Evolutionary conservation across 2,888 invertebrate species (phyloP), one percentile per base, ranked within the genome.

Genomic region (Pelosia muscerda): DNA sequence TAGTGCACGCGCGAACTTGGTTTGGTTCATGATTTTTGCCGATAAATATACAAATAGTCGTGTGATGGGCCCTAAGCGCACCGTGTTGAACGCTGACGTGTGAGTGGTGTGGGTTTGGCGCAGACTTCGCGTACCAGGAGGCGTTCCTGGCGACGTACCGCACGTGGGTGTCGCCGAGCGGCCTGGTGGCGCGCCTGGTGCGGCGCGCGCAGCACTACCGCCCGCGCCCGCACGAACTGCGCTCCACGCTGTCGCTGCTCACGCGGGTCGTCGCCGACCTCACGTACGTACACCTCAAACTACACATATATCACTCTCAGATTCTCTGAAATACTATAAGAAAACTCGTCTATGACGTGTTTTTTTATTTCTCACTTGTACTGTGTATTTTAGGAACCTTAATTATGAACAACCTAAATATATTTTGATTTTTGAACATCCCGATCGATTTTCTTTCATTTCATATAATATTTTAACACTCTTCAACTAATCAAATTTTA

Each of bases 101-200:
- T 56, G 31, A 42, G 56, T 23, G 54, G 62, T 22, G 42, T 53
- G 54, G 25, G 53, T 66, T 84, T 63, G 59, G 55, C 60, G 71
- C 95, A 98, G 98, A 98, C 92, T 97, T 98, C 93, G 96, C 98
- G 91, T 99, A 98, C 94, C 98, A 98, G 95, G 99, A 99, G 95
- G 99, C 99, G 76, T 99, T 99, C 95, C 96, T 99, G 81, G 98
- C 99, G 66, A 99, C 99, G 72, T 99, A 99, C 94, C 96, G 99
- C 81, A 99, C 99, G 73, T 99, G 99, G 95, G 97, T 99, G 88
- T 96, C 97, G 71, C 98, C 99, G 28, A 94, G 96, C 84, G 98
- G 97, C 79, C 95, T 99, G 79, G 96, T 99, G 79, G 96, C 97
- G 85, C 98, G 99, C 86, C 95, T 99, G 68, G 97, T 98, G 86